Percentiles rank a stretch among this genome's conserved stretches.
phyloP scores from a whole-genome alignment of 2,113 vertebrate genomes.

The Paralichthys olivaceus region DNA sequence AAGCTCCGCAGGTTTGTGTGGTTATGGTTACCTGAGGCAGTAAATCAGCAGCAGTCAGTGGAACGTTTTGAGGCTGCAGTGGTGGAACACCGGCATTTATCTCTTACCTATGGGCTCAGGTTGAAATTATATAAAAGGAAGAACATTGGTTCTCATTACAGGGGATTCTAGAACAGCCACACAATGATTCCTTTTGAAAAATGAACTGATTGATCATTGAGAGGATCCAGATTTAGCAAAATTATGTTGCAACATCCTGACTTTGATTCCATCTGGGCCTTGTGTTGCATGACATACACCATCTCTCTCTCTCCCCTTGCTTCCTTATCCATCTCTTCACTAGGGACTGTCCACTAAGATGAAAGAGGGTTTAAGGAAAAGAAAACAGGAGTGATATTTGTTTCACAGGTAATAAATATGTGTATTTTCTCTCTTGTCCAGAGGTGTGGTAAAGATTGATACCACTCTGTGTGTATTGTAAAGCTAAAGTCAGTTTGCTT shows the following conservation, averaged over 20 bases:
- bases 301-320: neutral
- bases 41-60: slow-evolving; percentile 38
- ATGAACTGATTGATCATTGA: neutral
- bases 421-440: neutral
- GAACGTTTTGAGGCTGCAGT: slow-evolving; percentile 8
- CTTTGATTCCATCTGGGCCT: neutral
- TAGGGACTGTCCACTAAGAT: neutral
- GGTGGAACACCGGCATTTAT: neutral
- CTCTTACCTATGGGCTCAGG: neutral
- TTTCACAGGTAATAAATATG: no score
- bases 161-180: neutral
- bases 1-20: slow-evolving; percentile 14
- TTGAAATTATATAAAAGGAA: neutral
- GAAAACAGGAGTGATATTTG: neutral
- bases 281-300: neutral
- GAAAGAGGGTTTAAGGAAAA: neutral
- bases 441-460: no score
- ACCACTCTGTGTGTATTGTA: no score
- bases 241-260: neutral
- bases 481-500: no score
- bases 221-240: neutral
- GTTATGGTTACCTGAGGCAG: slow-evolving; percentile 13
- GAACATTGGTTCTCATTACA: neutral
- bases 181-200: neutral
- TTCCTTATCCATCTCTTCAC: neutral